Evolutionary conservation across 2,797 vertebrate genomes (phyloP).

Genomic region (Chelonia mydas): DNA sequence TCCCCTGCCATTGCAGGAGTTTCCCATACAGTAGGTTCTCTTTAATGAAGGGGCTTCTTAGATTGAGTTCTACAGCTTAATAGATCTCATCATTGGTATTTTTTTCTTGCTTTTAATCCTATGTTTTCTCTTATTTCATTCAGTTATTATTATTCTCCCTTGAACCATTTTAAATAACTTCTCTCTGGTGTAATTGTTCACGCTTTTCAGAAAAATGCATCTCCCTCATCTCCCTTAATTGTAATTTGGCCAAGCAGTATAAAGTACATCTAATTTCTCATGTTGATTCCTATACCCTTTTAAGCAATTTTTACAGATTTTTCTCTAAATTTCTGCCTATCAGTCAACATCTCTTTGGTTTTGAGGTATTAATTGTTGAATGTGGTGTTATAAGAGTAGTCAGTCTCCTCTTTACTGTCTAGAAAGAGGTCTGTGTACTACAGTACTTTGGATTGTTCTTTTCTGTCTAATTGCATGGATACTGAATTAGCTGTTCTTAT

Average conservation of each 20-base stretch:
- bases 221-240: not conserved
- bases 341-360: not conserved
- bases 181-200: not conserved
- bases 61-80: not conserved
- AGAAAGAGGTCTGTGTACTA: not conserved
- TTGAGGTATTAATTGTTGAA: not conserved
- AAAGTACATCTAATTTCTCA: slow-evolving; percentile 15
- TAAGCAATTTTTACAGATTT: not conserved
- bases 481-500: not conserved
- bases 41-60: not conserved
- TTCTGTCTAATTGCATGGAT: not conserved
- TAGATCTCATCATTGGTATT: not conserved
- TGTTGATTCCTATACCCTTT: not conserved
- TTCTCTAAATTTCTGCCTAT: not conserved
- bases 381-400: not conserved
- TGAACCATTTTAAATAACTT: slow-evolving; percentile 8
- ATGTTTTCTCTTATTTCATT: not conserved
- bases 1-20: not conserved
- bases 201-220: not conserved
- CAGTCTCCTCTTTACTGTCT: not conserved
- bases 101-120: not conserved
- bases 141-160: not conserved
- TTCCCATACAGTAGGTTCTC: not conserved
- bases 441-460: not conserved
- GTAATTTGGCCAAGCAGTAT: not conserved